Evolutionary conservation across 2,888 invertebrate genomes (phyloP).

Genomic region (Rhyacophila evoluta): DNA sequence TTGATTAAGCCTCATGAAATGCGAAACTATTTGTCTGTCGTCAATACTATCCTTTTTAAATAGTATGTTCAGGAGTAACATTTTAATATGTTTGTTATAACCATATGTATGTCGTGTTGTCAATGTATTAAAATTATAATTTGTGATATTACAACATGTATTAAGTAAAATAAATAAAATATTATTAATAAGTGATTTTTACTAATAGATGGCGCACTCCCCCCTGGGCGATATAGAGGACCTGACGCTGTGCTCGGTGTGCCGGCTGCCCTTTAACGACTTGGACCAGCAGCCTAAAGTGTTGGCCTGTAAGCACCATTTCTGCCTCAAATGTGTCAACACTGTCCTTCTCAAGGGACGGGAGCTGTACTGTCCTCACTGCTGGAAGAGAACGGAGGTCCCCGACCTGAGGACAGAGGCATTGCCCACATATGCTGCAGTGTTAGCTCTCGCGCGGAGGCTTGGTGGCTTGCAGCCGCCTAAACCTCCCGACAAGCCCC

Average conservation of each 20-base stretch:
- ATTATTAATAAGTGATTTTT: too few species aligned
- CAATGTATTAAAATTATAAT: too few species aligned
- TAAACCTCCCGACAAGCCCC: conserved; percentile 43
- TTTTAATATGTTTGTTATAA: too few species aligned
- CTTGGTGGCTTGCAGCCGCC: conserved; percentile 55
- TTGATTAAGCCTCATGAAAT: too few species aligned
- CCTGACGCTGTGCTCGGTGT: conserved; percentile 80
- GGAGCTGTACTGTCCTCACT: conserved; percentile 79
- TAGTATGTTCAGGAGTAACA: too few species aligned
- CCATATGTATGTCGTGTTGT: too few species aligned
- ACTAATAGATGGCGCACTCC: conserved; percentile 70
- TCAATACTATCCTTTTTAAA: too few species aligned
- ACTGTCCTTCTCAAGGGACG: conserved; percentile 76
- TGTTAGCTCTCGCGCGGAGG: conserved; percentile 72
- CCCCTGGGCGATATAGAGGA: conserved; percentile 79
- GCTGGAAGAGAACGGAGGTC: conserved; percentile 80
- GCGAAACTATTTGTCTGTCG: too few species aligned
- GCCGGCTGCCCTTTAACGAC: conserved; percentile 81
- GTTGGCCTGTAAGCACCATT: conserved; percentile 82
- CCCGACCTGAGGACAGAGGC: conserved; percentile 77
- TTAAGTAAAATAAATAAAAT: too few species aligned
- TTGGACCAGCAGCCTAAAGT: conserved; percentile 79
- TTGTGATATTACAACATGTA: too few species aligned
- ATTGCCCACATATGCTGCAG: conserved; percentile 77
- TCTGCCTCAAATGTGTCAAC: conserved; percentile 81